phyloP scores from a whole-genome alignment of 2,888 invertebrate genomes.

The Adelognathus sp. region DNA sequence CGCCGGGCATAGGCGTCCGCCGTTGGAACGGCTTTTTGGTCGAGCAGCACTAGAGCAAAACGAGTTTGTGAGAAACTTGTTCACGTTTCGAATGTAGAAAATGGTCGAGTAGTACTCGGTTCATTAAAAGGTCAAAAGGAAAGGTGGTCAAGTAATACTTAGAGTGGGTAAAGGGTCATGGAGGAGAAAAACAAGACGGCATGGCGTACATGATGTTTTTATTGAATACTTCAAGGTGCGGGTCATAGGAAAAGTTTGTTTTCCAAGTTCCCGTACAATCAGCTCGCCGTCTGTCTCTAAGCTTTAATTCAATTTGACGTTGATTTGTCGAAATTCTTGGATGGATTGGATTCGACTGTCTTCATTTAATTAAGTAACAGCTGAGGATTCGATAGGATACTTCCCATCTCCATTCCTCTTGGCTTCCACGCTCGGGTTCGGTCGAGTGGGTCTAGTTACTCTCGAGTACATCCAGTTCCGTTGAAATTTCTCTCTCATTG shows the following conservation, averaged over 20 bases:
- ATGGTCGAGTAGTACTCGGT: too few species aligned
- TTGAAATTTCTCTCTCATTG: slow-evolving; percentile 13
- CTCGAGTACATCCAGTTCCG: slow-evolving; percentile 1
- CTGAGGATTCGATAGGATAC: neutral
- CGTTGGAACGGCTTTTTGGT: too few species aligned
- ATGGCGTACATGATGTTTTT: neutral
- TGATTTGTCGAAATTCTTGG: slow-evolving; percentile 13
- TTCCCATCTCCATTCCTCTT: slow-evolving; percentile 1
- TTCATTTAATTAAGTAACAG: slow-evolving; percentile 34
- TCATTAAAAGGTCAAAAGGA: too few species aligned
- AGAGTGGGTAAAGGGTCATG: too few species aligned
- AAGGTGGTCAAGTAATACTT: too few species aligned
- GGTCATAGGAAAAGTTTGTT: neutral
- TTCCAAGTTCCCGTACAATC: neutral
- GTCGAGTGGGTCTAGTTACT: neutral
- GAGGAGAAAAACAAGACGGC: neutral
- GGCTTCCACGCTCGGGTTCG: slow-evolving; percentile 11
- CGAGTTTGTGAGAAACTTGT: too few species aligned
- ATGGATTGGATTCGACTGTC: slow-evolving; percentile 12
- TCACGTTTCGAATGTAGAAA: too few species aligned
- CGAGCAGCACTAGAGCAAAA: too few species aligned
- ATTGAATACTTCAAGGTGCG: neutral
- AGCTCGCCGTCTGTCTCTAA: neutral
- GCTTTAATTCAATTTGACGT: slow-evolving; percentile 15
- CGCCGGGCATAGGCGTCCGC: too few species aligned